phyloP scores from a whole-genome alignment of 1,140 invertebrate genomes.

The Lethrus apterus region DNA sequence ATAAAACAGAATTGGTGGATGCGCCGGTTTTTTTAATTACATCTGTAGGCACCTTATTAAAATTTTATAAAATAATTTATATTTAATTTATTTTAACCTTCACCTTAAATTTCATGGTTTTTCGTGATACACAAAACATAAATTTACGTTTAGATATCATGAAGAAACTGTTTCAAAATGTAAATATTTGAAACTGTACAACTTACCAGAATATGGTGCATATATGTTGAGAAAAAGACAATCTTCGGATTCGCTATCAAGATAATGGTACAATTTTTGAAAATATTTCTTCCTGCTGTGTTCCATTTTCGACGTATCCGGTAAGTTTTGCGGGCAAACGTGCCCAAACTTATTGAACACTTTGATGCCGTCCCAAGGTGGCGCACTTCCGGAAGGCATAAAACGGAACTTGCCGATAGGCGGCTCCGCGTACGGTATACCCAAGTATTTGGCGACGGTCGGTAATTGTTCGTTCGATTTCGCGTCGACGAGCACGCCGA shows the following conservation, averaged over 20 bases:
- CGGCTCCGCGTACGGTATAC: constrained; percentile 88
- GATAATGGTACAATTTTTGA: constrained; percentile 53
- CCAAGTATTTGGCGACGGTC: constrained; percentile 56
- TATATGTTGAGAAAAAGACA: constrained; percentile 92
- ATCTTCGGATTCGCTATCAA: constrained; percentile 81
- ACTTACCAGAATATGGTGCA: constrained; percentile 65
- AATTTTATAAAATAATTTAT: too few relatives aligned
- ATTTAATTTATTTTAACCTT: too few relatives aligned
- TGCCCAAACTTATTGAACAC: constrained; percentile 64
- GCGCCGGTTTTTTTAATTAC: not conserved
- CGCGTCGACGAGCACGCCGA: constrained; percentile 52
- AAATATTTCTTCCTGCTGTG: constrained; percentile 61
- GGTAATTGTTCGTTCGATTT: constrained; percentile 45
- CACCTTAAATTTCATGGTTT: too few relatives aligned
- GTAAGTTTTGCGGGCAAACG: constrained; percentile 76
- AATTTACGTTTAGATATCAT: too few relatives aligned
- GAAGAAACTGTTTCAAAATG: too few relatives aligned
- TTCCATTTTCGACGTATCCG: constrained; percentile 54
- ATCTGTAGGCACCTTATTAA: too few relatives aligned
- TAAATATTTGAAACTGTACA: constrained; percentile 15
- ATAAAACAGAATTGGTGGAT: not conserved
- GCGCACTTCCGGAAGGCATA: constrained; percentile 66
- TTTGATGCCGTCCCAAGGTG: constrained; percentile 31
- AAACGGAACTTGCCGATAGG: constrained; percentile 71
- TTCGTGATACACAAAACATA: too few relatives aligned